Base-by-base conservation (phyloP, 2,113 vertebrate species). In the Arvicanthis niloticus region DNA sequence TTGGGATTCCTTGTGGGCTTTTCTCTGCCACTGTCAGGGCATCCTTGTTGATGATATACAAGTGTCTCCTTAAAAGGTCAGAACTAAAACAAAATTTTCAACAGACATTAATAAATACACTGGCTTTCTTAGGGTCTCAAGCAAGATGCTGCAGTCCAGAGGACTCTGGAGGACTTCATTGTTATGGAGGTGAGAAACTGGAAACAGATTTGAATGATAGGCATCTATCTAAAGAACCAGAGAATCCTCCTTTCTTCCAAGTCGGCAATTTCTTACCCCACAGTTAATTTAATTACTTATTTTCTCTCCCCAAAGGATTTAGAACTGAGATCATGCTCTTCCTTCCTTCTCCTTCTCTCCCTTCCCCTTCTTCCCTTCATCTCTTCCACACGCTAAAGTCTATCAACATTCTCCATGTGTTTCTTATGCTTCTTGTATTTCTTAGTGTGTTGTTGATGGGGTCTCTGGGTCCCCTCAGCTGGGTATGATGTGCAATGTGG, bases 81-180 rank as follows among this genome's bases (percentile, higher is more conserved):
- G 53, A 67, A 31, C 48, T 31, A 91, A 94, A 77, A 68, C 51
- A 88, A 91, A 91, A n/a, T 26, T 56, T 75, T 87, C 29, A 26
- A n/a, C 72, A 58, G 88, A 72, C 31, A 62, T 42, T 86, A 29
- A 53, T 40, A 60, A 93, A 78, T 56, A 73, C 10, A 68, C 11
- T 94, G 24, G 40, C 34, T 53, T 90, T n/a, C 26, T 78, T 87
- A 81, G 10, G 37, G 24, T 37, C 87, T 72, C 89, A 96, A 60
- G 82, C 56, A 93, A 91, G 56, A 60, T 60, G 34, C 15, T 88
- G 53, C 40, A 75, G 78, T 89, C 75, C 17, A 77, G 68, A 97
- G 82, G 78, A 37, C 92, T 94, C 91, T 70, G 26, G 22, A 68
- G 51, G 70, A 68, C 78, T 37, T 24, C 22, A 34, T 15, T 40